Conservation (phyloP, 2,113 vertebrate genomes). For the Eclectus roratus region DNA sequence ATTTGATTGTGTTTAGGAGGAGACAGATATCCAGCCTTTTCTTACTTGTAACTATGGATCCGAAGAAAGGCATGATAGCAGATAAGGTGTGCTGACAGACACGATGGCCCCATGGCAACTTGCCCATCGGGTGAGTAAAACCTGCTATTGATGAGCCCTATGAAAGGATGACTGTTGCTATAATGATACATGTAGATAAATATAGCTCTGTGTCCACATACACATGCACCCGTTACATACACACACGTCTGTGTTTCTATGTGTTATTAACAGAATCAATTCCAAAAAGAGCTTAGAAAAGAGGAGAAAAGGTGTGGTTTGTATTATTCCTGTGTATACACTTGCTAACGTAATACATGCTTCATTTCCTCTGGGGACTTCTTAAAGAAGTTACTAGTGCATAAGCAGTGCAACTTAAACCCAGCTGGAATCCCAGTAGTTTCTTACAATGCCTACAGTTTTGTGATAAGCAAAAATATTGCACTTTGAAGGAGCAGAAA, state of each 20-base stretch:
- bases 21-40: constrained; percentile 74
- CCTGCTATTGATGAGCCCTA: constrained; percentile 59
- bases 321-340: neutral
- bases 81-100: constrained; percentile 75
- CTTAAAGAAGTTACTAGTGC: neutral
- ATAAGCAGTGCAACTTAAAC: constrained; percentile 21
- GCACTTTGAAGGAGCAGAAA: constrained; percentile 26
- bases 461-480: neutral
- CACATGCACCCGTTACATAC: neutral
- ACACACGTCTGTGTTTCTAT: neutral
- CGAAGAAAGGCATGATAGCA: constrained; percentile 73
- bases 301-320: neutral
- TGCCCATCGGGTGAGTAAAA: constrained; percentile 76
- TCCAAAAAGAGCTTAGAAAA: neutral
- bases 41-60: constrained; percentile 63
- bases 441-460: constrained; percentile 17
- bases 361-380: neutral
- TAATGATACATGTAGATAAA: neutral
- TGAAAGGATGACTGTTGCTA: constrained; percentile 46
- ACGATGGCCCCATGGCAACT: constrained; percentile 64
- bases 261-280: neutral
- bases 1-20: constrained; percentile 75
- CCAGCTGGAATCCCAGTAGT: neutral
- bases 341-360: neutral
- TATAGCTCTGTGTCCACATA: neutral